Conservation (phyloP, 2,888 invertebrate species). For the Crepidodera aurea region DNA sequence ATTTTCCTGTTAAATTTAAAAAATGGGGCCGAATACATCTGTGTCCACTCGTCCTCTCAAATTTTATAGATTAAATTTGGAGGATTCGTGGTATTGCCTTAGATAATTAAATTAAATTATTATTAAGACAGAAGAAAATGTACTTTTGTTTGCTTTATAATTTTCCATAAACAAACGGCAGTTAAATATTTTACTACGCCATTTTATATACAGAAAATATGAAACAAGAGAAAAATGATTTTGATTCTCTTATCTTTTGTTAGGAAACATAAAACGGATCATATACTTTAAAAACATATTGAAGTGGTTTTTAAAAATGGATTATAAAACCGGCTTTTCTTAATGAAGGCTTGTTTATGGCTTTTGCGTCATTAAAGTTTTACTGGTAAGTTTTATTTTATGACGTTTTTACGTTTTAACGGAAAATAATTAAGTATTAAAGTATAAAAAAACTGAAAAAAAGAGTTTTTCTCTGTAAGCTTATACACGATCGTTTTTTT, state of each 20-base stretch:
- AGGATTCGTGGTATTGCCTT: no score
- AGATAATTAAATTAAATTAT: no score
- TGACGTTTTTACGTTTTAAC: not conserved
- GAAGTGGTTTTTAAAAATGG: constrained; percentile 7
- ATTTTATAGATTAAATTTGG: no score
- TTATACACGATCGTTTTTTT: no score
- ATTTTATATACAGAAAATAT: constrained; percentile 5
- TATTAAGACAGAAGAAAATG: no score
- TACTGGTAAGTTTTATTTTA: not conserved
- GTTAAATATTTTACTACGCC: no score
- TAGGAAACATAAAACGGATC: not conserved
- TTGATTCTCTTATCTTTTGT: constrained; percentile 8
- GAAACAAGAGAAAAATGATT: not conserved
- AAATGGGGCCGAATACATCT: no score
- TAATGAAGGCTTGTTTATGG: not conserved
- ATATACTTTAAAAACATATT: constrained; percentile 9
- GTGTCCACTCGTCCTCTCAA: no score
- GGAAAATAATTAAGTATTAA: not conserved
- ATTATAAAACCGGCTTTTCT: constrained; percentile 1
- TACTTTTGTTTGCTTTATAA: not conserved
- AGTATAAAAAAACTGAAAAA: not conserved
- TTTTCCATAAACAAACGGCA: not conserved
- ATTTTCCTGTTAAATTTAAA: no score
- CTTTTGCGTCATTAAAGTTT: constrained; percentile 1
- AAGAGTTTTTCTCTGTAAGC: no score